These are phyloP conservation scores for Carassius carassius DNA, from an alignment of 2,113 vertebrate genomes.

Conservation along the genomic window DNA sequence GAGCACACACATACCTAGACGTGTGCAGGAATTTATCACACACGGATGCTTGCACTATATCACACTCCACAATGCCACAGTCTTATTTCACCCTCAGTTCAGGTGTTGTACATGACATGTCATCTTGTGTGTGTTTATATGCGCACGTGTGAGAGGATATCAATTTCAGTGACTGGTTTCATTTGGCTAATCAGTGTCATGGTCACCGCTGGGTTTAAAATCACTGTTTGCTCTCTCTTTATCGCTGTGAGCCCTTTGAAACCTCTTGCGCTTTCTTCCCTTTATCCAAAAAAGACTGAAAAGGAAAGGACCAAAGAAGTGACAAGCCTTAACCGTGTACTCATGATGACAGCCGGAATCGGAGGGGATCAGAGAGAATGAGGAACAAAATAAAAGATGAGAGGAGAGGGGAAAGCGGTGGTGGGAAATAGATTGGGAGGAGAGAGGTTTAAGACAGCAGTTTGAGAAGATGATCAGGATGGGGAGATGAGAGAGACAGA, in stretches of 20 bases:
- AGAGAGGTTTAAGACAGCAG: constrained; percentile 32
- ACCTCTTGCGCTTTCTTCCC: constrained; percentile 16
- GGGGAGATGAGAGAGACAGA: not conserved
- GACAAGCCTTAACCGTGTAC: constrained; percentile 20
- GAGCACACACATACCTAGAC: not conserved
- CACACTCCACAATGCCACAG: not conserved
- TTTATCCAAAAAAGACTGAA: not conserved
- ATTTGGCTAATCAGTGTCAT: not conserved
- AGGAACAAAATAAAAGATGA: constrained; percentile 25
- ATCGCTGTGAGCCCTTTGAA: not conserved
- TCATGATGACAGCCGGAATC: not conserved
- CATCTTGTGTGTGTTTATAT: constrained; percentile 8
- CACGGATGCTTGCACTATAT: not conserved
- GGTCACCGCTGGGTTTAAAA: constrained; percentile 13
- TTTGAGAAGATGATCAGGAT: not conserved
- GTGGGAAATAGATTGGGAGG: constrained; percentile 8
- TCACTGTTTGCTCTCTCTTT: not conserved
- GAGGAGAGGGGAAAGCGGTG: constrained; percentile 12
- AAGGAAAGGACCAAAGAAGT: not conserved
- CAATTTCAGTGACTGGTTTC: constrained; percentile 45
- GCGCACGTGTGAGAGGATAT: constrained; percentile 25
- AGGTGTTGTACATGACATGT: not conserved
- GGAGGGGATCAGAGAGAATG: constrained; percentile 27
- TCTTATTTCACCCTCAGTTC: not conserved
- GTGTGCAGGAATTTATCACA: not conserved